These are phyloP conservation scores for Solenopsis invicta DNA, from an alignment of 1,140 invertebrate species.

Conservation along the genomic window DNA sequence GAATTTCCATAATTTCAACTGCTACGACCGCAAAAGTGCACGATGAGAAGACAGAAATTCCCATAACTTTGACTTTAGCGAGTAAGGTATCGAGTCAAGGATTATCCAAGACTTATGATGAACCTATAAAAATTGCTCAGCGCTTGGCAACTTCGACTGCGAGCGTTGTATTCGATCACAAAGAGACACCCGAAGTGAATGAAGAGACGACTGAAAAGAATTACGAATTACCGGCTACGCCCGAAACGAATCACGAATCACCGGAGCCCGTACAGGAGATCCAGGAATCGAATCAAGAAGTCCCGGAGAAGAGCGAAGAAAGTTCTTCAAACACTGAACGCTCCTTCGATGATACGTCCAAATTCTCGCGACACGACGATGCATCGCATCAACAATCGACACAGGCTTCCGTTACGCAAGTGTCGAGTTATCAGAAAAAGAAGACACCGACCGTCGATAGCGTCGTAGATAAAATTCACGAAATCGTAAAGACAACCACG, in stretches of 20 bases:
- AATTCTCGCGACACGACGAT: background rate
- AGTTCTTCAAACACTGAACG: background rate
- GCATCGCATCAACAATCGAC: conserved; percentile 3
- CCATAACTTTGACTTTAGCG: background rate
- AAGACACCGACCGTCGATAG: conserved; percentile 78
- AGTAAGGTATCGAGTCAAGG: conserved; percentile 14
- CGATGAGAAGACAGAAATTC: conserved; percentile 33
- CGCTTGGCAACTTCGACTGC: background rate
- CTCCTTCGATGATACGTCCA: background rate
- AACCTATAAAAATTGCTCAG: background rate
- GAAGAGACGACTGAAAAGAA: conserved; percentile 82
- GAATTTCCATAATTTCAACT: conserved; percentile 18
- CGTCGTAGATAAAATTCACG: conserved; percentile 79
- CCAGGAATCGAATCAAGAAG: conserved; percentile 64
- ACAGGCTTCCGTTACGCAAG: conserved; percentile 2
- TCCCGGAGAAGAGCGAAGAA: conserved; percentile 45
- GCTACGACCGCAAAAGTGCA: conserved; percentile 66
- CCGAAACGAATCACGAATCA: conserved; percentile 78
- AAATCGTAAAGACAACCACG: conserved; percentile 72
- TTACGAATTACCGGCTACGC: conserved; percentile 79
- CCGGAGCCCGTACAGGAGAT: conserved; percentile 70
- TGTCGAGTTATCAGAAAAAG: conserved; percentile 40
- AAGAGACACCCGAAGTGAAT: conserved; percentile 79
- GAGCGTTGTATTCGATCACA: background rate
- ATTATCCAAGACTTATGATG: background rate